Evolutionary conservation across 2,797 vertebrate genomes (phyloP), one percentile per base, ranked within the genome.

Genomic region (Darevskia mixta): DNA sequence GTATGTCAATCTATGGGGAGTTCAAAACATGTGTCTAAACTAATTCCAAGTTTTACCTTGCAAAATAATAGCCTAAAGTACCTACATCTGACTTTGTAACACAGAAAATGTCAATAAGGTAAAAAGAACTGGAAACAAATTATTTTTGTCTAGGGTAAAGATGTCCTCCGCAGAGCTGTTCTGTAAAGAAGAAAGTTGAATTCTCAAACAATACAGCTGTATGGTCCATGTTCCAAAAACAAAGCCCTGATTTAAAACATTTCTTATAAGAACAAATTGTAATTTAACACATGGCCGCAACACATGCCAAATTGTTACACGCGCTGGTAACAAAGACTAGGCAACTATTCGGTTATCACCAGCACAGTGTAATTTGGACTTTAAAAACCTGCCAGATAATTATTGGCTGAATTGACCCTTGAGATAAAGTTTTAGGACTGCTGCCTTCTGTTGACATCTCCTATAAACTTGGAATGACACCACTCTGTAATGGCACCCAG

Each of bases 1-100:
- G 32, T 61, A 10, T 73, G 27, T 32, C 87, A 84, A 83, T 27
- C 41, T 72, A 9, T 79, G 29, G 25, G 29, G 29, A 35, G 17
- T n/a, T 23, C 3, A 15, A 72, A 64, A 78, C 38, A 79, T n/a
- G 76, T 35, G 49, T 84, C 66, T 79, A 78, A 72, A 64, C 72
- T 85, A 64, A 85, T 88, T 84, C 76, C 25, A 61, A 84, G 66
- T 79, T 71, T 79, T 88, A 43, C 67, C 25, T 85, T 64, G 41
- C 66, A 72, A 88, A 88, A 75, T 85, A 80, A 84, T 66, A 88
- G 29, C 87, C 27, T 61, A 64, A 55, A 79, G n/a, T 45, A 73
- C 72, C 67, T 64, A 29, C 25, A 45, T 72, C 35, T 79, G 55
- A 73, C n/a, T 84, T 61, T 84, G 18, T 41, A 43, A 84, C 25